phyloP scores from a whole-genome alignment of 30 jellyfish, hydroid and myxozoan species.

The Turritopsis rubra region DNA sequence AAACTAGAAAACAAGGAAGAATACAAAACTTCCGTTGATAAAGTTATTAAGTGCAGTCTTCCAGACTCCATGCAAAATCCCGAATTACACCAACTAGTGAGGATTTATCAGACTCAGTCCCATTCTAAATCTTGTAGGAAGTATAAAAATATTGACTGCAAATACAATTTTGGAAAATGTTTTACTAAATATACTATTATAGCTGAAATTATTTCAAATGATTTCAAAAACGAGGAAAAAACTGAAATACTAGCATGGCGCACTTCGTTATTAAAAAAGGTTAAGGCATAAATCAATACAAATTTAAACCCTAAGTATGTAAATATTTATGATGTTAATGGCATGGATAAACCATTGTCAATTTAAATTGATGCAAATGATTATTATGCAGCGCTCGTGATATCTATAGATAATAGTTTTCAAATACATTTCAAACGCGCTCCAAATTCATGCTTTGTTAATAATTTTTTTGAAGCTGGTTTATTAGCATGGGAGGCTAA shows the following conservation, averaged over 20 bases:
- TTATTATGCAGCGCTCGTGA: not conserved
- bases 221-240: no score
- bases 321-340: no score
- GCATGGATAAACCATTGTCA: not conserved
- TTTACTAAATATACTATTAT: no score
- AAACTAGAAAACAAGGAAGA: not conserved
- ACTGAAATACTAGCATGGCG: no score
- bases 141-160: no score
- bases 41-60: no score
- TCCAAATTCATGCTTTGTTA: conserved; percentile 22
- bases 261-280: no score
- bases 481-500: not conserved
- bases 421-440: conserved; percentile 10
- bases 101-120: not conserved
- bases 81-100: not conserved
- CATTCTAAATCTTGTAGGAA: not conserved
- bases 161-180: no score
- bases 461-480: not conserved
- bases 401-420: not conserved
- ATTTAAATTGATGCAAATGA: not conserved
- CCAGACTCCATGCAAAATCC: no score
- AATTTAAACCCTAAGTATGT: no score
- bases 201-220: no score
- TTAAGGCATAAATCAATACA: no score
- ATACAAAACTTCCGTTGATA: not conserved